Percentiles rank a stretch among this genome's conserved stretches.
phyloP scores from a whole-genome alignment of 2,113 vertebrate genomes.

The Percina caprodes region DNA sequence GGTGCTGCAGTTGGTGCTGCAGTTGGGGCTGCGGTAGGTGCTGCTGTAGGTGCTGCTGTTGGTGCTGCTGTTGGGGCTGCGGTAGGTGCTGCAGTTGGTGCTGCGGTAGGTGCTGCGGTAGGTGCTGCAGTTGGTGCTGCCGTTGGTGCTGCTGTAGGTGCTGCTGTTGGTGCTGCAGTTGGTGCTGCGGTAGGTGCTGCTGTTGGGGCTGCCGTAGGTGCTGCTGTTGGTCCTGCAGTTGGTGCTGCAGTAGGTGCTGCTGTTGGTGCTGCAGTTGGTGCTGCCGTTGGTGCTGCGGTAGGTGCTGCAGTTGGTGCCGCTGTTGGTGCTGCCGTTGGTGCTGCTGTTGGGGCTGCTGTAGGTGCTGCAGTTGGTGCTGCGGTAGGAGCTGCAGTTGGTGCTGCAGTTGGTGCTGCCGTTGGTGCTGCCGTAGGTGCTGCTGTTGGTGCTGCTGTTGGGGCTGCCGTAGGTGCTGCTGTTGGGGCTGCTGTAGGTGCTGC shows the following conservation, averaged over 20 bases:
- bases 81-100: not conserved
- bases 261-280: accelerated
- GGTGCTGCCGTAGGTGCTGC: too few relatives aligned
- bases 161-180: too few relatives aligned
- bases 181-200: too few relatives aligned
- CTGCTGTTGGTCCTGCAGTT: accelerated
- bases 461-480: too few relatives aligned
- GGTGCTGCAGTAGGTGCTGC: not conserved
- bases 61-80: accelerated
- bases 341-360: not conserved
- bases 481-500: too few relatives aligned
- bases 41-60: accelerated
- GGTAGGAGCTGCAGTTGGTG: not conserved
- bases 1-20: accelerated
- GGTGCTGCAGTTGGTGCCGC: not conserved
- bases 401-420: accelerated
- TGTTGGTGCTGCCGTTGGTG: not conserved
- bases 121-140: not conserved
- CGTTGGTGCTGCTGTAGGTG: not conserved
- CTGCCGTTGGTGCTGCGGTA: too few relatives aligned
- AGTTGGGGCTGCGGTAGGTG: accelerated
- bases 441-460: too few relatives aligned
- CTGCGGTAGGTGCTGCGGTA: accelerated
- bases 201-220: accelerated
- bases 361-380: not conserved